phyloP scores from a whole-genome alignment of 37 sponge, comb jelly and placozoan species.

The Hexactinellida sp. region DNA sequence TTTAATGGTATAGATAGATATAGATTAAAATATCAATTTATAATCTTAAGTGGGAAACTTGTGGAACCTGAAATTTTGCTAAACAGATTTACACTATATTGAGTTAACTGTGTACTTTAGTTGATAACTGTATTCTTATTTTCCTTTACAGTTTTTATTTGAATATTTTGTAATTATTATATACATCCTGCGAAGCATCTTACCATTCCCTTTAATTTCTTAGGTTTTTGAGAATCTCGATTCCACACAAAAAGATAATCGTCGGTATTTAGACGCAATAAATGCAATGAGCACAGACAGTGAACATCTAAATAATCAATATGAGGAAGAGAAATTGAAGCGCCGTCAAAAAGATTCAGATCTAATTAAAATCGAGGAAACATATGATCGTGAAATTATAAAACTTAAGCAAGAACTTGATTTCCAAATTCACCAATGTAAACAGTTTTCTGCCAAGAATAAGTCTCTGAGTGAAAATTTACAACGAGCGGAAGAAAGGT shows the following conservation, averaged over 20 bases:
- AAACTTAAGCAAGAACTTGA: background rate
- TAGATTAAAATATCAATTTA: no score
- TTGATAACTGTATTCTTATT: no score
- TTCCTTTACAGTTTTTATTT: no score
- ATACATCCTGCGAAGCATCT: no score
- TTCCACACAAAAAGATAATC: background rate
- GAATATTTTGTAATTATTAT: no score
- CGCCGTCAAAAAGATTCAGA: background rate
- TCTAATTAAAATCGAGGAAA: background rate
- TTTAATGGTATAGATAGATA: no score
- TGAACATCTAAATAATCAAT: background rate
- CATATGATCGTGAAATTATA: background rate
- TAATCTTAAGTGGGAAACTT: no score
- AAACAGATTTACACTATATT: no score
- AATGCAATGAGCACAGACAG: background rate
- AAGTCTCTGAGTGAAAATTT: background rate
- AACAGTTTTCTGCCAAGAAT: background rate
- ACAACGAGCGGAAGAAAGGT: background rate
- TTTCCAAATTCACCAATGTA: background rate
- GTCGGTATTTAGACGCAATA: background rate
- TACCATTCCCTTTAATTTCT: no score
- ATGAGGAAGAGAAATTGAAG: background rate
- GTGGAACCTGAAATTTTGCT: no score
- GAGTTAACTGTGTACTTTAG: no score
- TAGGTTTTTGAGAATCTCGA: background rate